phyloP scores from a whole-genome alignment of 2,113 vertebrate genomes.

The Alectura lathami region DNA sequence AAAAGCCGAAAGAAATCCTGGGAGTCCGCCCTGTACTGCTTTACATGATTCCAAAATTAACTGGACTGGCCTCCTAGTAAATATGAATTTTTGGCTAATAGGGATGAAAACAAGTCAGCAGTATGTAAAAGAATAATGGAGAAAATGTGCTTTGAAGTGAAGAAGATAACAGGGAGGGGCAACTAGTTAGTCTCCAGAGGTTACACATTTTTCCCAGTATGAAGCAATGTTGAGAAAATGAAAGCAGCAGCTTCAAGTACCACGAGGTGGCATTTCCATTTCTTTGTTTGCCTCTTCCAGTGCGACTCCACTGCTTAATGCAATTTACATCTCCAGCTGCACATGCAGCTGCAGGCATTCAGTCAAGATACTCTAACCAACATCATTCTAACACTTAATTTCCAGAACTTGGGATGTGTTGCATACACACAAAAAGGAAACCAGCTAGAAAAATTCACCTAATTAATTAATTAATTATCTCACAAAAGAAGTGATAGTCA shows the following conservation, averaged over 20 bases:
- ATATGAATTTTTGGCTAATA: not conserved
- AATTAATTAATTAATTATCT: not conserved
- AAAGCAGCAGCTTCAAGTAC: not conserved
- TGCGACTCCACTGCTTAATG: not conserved
- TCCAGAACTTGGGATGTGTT: not conserved
- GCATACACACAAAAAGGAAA: not conserved
- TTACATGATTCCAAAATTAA: not conserved
- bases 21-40: not conserved
- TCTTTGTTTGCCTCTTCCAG: not conserved
- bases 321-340: not conserved
- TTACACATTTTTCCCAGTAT: not conserved
- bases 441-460: not conserved
- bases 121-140: not conserved
- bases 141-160: not conserved
- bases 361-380: not conserved
- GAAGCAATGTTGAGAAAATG: not conserved
- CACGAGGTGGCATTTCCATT: not conserved
- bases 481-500: not conserved
- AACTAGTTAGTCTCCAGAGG: not conserved
- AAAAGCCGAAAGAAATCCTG: not conserved
- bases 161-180: not conserved
- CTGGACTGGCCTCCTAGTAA: not conserved
- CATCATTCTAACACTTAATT: not conserved
- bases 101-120: not conserved
- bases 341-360: accelerated